Percentiles rank a stretch among this genome's conserved stretches.
These are phyloP conservation scores for Apistogramma diplotaenia DNA, from an alignment of 2,113 vertebrate genomes.

Conservation along the genomic window DNA sequence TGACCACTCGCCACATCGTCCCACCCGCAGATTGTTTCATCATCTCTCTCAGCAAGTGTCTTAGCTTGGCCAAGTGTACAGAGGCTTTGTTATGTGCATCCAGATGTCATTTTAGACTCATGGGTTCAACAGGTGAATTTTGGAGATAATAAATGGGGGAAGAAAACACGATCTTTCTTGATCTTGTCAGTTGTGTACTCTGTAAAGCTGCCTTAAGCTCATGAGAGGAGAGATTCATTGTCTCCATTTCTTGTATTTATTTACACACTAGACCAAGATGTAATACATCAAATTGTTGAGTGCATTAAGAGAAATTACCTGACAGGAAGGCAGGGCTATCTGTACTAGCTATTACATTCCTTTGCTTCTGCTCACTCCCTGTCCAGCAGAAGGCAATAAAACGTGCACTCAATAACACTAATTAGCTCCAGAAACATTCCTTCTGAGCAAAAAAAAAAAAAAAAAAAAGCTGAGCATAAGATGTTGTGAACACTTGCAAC, in stretches of 20 bases:
- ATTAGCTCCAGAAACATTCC: conserved; percentile 75
- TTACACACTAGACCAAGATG: neutral
- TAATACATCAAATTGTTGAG: conserved; percentile 22
- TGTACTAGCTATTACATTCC: conserved; percentile 64
- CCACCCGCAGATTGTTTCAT: conserved; percentile 70
- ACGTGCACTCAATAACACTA: conserved; percentile 68
- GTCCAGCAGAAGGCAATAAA: conserved; percentile 65
- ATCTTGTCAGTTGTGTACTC: conserved; percentile 7
- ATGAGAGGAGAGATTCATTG: conserved; percentile 2
- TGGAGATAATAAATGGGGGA: conserved; percentile 4
- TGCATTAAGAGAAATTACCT: conserved; percentile 58
- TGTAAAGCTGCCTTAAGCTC: conserved; percentile 12
- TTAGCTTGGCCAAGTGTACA: conserved; percentile 40
- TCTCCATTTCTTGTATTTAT: conserved; percentile 40
- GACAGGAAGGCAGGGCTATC: conserved; percentile 45
- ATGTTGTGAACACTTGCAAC: no score
- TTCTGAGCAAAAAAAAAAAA: conserved; percentile 39
- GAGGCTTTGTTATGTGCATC: conserved; percentile 55
- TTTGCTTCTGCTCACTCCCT: conserved; percentile 60
- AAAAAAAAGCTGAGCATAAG: no score
- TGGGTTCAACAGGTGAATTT: conserved; percentile 69
- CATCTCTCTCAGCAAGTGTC: conserved; percentile 67
- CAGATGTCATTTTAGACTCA: conserved; percentile 66
- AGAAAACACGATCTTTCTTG: neutral
- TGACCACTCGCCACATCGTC: conserved; percentile 71